Percentiles rank a stretch among this genome's conserved stretches.
Evolutionary conservation across 2,797 vertebrate genomes (phyloP).

Genomic region (Protosalanx chinensis): DNA sequence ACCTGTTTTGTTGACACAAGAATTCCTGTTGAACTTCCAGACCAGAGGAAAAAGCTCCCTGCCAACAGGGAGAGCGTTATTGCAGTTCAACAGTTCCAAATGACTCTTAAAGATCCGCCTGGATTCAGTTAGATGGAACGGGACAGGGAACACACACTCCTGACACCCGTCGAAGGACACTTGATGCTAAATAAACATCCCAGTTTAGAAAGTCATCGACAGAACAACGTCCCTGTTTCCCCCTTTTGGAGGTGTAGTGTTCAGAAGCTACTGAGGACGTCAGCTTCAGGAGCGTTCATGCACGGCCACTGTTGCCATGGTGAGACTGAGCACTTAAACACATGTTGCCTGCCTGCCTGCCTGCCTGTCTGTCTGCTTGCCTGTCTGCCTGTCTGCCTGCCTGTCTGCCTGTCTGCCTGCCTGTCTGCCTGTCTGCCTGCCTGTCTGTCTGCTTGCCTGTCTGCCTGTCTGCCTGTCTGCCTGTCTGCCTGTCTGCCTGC

Average conservation of each 20-base stretch:
- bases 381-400: too few species aligned
- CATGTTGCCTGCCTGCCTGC: slow-evolving; percentile 25
- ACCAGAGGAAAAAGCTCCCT: not conserved
- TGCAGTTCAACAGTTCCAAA: not conserved
- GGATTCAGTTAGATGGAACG: not conserved
- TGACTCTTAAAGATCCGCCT: not conserved
- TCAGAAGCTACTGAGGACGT: not conserved
- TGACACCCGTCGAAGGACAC: too few species aligned
- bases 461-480: too few species aligned
- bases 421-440: too few species aligned
- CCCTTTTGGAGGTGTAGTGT: too few species aligned
- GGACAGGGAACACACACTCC: not conserved
- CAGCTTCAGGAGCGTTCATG: not conserved
- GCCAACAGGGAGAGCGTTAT: not conserved
- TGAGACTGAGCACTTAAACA: slow-evolving; percentile 39
- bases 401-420: too few species aligned
- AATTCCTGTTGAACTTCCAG: not conserved
- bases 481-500: too few species aligned
- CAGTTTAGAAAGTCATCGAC: too few species aligned
- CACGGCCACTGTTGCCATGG: slow-evolving; percentile 8
- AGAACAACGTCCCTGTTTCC: not conserved
- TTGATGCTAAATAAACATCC: too few species aligned
- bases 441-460: too few species aligned
- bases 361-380: too few species aligned
- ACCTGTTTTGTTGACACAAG: not conserved